Percentiles rank a stretch among this genome's conserved stretches.
Evolutionary conservation across 2,888 invertebrate species (phyloP).

Genomic region (Schrankia costaestrigalis): DNA sequence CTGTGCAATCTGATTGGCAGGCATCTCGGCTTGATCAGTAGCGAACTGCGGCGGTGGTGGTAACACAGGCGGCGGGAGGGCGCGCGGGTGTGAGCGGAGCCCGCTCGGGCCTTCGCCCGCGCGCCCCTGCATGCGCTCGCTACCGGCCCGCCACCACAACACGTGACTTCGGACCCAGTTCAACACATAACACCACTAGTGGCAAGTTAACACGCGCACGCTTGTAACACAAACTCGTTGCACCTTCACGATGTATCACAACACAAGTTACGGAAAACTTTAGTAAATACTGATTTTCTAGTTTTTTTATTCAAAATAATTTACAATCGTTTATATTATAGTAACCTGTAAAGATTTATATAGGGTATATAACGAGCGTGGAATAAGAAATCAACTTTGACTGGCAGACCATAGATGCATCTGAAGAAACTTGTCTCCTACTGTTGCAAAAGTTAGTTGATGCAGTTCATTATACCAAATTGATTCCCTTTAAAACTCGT

Average conservation of each 20-base stretch:
- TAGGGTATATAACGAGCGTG: too few relatives aligned
- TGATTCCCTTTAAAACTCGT: too few relatives aligned
- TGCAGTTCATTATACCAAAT: too few relatives aligned
- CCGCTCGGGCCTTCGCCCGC: constrained; percentile 74
- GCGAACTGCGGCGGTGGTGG: constrained; percentile 75
- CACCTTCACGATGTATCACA: constrained; percentile 13
- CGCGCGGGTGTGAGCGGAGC: constrained; percentile 75
- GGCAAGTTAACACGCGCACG: constrained; percentile 21
- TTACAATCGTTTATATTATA: too few relatives aligned
- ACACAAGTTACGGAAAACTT: too few relatives aligned
- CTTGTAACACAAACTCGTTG: constrained; percentile 10
- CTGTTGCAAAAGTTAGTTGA: too few relatives aligned
- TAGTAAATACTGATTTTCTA: too few relatives aligned
- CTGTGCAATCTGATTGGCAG: constrained; percentile 76
- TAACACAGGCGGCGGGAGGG: constrained; percentile 70
- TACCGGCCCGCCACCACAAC: constrained; percentile 58
- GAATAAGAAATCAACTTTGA: too few relatives aligned
- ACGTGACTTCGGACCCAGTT: constrained; percentile 26
- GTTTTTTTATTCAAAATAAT: too few relatives aligned
- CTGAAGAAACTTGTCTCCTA: too few relatives aligned
- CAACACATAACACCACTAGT: constrained; percentile 34
- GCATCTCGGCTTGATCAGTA: constrained; percentile 72
- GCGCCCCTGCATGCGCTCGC: constrained; percentile 76
- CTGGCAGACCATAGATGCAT: too few relatives aligned
- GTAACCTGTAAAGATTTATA: too few relatives aligned